Evolutionary conservation across 2,888 invertebrate genomes (phyloP), one percentile per base, ranked within the genome.

Genomic region (Diachrysia chrysitis): DNA sequence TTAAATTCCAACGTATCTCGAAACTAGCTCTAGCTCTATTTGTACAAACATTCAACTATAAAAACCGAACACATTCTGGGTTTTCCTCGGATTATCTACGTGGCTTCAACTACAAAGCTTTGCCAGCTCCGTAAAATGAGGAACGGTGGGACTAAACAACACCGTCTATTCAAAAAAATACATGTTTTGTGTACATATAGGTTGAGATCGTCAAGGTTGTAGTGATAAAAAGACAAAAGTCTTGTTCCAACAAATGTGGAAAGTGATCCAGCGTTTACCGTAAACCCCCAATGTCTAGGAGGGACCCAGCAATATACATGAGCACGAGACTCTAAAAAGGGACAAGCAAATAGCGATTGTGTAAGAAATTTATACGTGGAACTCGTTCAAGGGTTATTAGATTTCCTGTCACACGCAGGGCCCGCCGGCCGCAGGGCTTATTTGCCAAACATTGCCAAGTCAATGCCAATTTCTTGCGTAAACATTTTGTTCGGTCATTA

Each of bases 361-460:
- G 84, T 87, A 88, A 87, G 88, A 87, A 89, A 90, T 89, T 89
- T 90, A 87, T 89, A 89, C 89, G 90, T 88, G 86, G 85, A 86
- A 85, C 85, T 90, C 89, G 89, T 90, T 90, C 87, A 85, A 85
- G 90, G 90, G 92, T 90, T 93, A 92, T 93, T 93, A 92, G 91
- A 91, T 92, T 93, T 93, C 92, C 89, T 89, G 93, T 93, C 93
- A 93, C 92, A 92, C 87, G 87, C 93, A 91, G 87, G 84, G 71
- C 76, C 69, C 73, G 81, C 82, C 90, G 86, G 84, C 89, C 91
- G 85, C 89, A 87, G 87, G 85, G 87, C 89, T 87, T 90, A 91
- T 92, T 93, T 91, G 91, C 89, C 89, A 92, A 93, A 92, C 92
- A 92, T 91, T 86, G 89, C 86, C 85, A 80, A 87, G 87, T 88